Evolutionary conservation across 2,113 vertebrate genomes (phyloP).

Genomic region (Nothocercus nigrocapillus): DNA sequence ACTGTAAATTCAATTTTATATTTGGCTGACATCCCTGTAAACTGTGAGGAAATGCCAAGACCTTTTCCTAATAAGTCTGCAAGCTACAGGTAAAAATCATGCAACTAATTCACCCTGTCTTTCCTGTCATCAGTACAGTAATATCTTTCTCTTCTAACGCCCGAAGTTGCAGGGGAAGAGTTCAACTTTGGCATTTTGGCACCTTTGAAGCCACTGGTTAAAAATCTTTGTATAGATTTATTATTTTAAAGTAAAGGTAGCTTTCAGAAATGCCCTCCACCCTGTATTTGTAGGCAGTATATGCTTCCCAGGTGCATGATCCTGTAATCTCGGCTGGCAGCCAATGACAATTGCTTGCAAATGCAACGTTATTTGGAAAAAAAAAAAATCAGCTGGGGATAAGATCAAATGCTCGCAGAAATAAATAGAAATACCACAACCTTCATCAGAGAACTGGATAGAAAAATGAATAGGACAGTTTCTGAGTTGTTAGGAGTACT

Average conservation of each 20-base stretch:
- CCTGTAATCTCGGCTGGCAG: background rate
- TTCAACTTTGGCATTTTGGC: background rate
- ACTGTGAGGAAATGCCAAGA: slow-evolving; percentile 13
- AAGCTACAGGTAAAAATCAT: slow-evolving; percentile 5
- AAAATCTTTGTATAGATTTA: background rate
- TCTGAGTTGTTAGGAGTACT: background rate
- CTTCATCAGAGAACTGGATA: background rate
- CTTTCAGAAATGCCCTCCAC: background rate
- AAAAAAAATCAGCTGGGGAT: background rate
- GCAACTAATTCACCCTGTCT: background rate
- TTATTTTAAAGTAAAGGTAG: slow-evolving; percentile 25
- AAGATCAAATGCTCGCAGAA: background rate
- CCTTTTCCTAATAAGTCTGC: background rate
- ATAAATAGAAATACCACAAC: background rate
- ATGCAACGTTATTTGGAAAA: background rate
- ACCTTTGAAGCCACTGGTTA: background rate
- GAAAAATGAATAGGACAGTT: background rate
- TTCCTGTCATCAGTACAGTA: background rate
- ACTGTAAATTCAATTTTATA: background rate
- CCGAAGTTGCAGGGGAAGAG: background rate
- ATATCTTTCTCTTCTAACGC: background rate
- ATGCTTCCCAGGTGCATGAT: slow-evolving; percentile 17
- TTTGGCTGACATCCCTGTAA: background rate
- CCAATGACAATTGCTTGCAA: background rate
- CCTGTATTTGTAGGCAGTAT: background rate